Conservation (phyloP, 2,888 invertebrate species). For the Drosophila tanythrix region DNA sequence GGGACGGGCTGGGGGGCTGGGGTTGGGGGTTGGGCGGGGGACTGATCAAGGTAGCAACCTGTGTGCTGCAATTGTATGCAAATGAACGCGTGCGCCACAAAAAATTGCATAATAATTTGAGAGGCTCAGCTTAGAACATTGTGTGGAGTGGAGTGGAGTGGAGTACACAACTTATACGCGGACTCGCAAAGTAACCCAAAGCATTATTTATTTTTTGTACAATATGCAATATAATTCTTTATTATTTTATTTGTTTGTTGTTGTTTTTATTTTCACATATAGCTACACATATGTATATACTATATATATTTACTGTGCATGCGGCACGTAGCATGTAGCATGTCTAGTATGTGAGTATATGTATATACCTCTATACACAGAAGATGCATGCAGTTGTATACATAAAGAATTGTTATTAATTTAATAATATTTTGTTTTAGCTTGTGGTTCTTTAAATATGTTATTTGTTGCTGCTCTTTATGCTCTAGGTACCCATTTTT, state of each 20-base stretch:
- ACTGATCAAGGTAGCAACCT: slow-evolving; percentile 50
- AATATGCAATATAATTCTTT: slow-evolving; percentile 82
- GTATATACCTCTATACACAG: slow-evolving; percentile 24
- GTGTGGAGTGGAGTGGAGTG: neutral
- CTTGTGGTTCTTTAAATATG: slow-evolving; percentile 76
- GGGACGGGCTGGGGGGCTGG: neutral
- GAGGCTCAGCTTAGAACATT: slow-evolving; percentile 9
- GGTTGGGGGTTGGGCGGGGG: neutral
- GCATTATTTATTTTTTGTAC: slow-evolving; percentile 43
- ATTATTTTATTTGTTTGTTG: slow-evolving; percentile 67
- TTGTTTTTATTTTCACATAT: slow-evolving; percentile 6
- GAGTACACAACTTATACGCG: neutral
- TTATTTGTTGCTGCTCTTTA: slow-evolving; percentile 71
- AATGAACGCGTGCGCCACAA: slow-evolving; percentile 73
- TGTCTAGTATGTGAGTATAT: slow-evolving; percentile 54
- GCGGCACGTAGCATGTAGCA: slow-evolving; percentile 47
- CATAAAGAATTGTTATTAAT: slow-evolving; percentile 55
- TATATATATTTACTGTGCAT: slow-evolving; percentile 44
- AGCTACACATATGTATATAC: slow-evolving; percentile 32
- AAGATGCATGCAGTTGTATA: slow-evolving; percentile 18
- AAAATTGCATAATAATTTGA: slow-evolving; percentile 73
- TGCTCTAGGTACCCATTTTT: slow-evolving; percentile 73
- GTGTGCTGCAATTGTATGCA: slow-evolving; percentile 71
- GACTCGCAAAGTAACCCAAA: slow-evolving; percentile 20
- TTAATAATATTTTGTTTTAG: slow-evolving; percentile 60